phyloP scores from a whole-genome alignment of 2,888 invertebrate species.

The Tillus elongatus region DNA sequence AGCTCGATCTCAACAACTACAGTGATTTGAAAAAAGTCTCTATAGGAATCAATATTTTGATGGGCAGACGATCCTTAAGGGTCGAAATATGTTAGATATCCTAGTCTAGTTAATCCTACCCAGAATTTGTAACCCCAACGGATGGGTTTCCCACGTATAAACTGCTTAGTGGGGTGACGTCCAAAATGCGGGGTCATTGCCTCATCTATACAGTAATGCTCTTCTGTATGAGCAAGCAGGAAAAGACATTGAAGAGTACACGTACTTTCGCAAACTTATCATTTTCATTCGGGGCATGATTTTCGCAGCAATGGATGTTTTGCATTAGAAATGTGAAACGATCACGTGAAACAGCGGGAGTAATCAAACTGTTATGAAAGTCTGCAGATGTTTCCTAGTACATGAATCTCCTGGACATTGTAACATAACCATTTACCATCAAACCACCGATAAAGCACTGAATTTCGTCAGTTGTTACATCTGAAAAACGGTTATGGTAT shows the following conservation, averaged over 20 bases:
- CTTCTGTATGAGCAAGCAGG: constrained; percentile 24
- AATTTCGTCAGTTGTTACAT: no score
- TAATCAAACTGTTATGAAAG: constrained; percentile 23
- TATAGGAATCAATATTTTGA: constrained; percentile 13
- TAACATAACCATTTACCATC: no score
- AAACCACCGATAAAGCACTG: no score
- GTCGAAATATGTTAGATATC: constrained; percentile 25
- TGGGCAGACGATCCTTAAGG: constrained; percentile 18
- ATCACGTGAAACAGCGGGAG: constrained; percentile 26
- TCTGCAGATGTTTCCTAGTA: constrained; percentile 26
- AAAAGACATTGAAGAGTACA: constrained; percentile 22
- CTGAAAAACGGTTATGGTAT: no score
- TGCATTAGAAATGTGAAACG: constrained; percentile 26
- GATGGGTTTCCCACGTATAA: constrained; percentile 26
- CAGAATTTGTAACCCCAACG: constrained; percentile 25
- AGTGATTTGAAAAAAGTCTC: no score
- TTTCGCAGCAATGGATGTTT: constrained; percentile 27
- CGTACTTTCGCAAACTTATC: constrained; percentile 29
- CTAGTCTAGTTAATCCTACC: constrained; percentile 22
- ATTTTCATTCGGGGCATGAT: constrained; percentile 21
- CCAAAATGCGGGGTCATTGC: constrained; percentile 34
- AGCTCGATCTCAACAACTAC: no score
- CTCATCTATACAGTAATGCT: constrained; percentile 31
- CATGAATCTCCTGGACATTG: no score
- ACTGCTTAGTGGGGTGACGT: constrained; percentile 26